Base-by-base conservation (phyloP, 2,888 invertebrate species). In the Onchidella celtica region DNA sequence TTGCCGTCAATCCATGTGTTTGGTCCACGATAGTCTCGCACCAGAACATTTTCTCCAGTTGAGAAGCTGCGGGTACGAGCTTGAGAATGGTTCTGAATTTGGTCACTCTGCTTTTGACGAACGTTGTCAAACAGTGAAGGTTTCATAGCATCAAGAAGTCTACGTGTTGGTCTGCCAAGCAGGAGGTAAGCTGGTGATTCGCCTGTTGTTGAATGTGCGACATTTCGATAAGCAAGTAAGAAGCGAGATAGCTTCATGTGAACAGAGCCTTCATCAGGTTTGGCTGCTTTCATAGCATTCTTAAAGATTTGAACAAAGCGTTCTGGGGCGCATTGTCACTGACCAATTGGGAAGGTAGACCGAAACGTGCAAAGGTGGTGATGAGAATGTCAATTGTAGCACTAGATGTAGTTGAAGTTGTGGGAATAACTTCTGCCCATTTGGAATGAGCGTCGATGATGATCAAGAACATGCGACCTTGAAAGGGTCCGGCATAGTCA, bases 401-500 rank as follows among this genome's bases (percentile, higher is more conserved):
- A 6, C 9, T 34, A n/a, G 27, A 4, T 17, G 69, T 9, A 36
- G n/a, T n/a, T 36, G n/a, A 2, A 36, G 29, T n/a, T 27, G 47
- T 47, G 17, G 47, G 47, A 17, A 47, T 47, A 17, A 47, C 17
- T 47, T 47, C 47, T 47, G 47, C 40, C 69, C 34, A 69, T 34
- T 69, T 69, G 9, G 69, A 38, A 21, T 36, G 69, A 14, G 36
- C 69, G 21, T 69, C 69, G 24, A 69, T 24, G 3, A 36, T 36
- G 1, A 69, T n/a, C 9, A 69, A 34, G 21, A 69, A 69, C 69
- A 69, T 69, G 4, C 2, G 27, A 3, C 36, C 24, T 38, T 6
- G 2, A 21, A 69, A 69, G 2, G 69, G 87, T 21, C 86, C 88
- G 14, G 89, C 88, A 75, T 86, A 87, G 66, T 90, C 89, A 32